phyloP scores from a whole-genome alignment of 2,797 vertebrate species.

The Chelon auratus region DNA sequence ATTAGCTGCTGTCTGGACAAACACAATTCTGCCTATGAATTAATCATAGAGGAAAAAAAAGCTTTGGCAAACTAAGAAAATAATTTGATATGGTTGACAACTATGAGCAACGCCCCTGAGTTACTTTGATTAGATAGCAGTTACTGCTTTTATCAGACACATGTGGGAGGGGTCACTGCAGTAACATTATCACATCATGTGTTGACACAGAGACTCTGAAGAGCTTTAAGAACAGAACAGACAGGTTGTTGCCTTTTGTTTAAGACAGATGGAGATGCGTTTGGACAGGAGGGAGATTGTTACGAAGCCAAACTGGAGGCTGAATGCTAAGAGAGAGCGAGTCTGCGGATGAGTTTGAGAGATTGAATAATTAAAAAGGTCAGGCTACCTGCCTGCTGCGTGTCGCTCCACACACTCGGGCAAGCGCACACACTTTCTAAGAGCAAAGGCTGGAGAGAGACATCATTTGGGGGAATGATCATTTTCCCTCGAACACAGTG shows the following conservation, averaged over 20 bases:
- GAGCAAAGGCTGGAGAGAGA: slow-evolving; percentile 60
- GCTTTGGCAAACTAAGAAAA: slow-evolving; percentile 65
- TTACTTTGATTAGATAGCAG: slow-evolving; percentile 65
- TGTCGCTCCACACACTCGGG: slow-evolving; percentile 47
- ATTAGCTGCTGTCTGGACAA: neutral
- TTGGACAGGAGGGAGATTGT: slow-evolving; percentile 38
- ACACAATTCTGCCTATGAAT: slow-evolving; percentile 47
- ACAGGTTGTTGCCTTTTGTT: slow-evolving; percentile 33
- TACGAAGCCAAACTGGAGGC: slow-evolving; percentile 50
- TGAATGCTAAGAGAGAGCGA: slow-evolving; percentile 27
- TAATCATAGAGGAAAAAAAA: slow-evolving; percentile 47
- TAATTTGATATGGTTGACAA: slow-evolving; percentile 70
- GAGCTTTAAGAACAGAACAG: slow-evolving; percentile 21
- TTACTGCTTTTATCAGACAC: slow-evolving; percentile 66
- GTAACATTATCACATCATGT: slow-evolving; percentile 29
- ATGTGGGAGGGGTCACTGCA: slow-evolving; percentile 11
- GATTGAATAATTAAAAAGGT: slow-evolving; percentile 88
- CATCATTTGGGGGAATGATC: slow-evolving; percentile 71
- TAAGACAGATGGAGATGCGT: slow-evolving; percentile 45
- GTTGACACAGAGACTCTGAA: slow-evolving; percentile 39
- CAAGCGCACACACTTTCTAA: slow-evolving; percentile 23
- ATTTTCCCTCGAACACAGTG: slow-evolving; percentile 71
- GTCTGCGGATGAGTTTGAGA: slow-evolving; percentile 68
- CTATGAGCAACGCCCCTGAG: slow-evolving; percentile 58
- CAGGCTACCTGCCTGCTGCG: slow-evolving; percentile 80